phyloP scores from a whole-genome alignment of 2,888 invertebrate species.

The Drosophila melanosoma region DNA sequence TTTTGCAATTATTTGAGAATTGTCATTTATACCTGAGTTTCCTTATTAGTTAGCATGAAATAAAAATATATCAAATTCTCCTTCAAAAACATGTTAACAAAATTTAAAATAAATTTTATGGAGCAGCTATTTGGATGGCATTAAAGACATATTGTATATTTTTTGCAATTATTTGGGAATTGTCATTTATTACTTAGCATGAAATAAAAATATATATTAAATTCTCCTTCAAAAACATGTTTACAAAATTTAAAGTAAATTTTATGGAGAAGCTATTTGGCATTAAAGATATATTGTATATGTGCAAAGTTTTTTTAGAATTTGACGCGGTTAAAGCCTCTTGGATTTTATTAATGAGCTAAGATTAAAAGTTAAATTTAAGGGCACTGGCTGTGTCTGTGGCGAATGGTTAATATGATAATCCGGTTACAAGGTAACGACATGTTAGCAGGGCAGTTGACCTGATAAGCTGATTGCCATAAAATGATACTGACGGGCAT shows the following conservation, averaged over 20 bases:
- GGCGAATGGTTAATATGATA: conserved; percentile 66
- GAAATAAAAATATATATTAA: neutral
- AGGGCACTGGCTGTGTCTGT: conserved; percentile 30
- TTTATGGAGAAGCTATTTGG: neutral
- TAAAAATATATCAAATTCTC: neutral
- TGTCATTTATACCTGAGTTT: no score
- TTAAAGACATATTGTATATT: neutral
- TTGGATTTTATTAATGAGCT: neutral
- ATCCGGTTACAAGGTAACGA: conserved; percentile 14
- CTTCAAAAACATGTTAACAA: no score
- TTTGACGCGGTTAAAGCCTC: neutral
- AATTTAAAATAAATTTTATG: no score
- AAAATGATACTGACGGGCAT: neutral
- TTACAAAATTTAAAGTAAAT: neutral
- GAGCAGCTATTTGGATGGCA: no score
- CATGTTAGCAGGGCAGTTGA: conserved; percentile 11
- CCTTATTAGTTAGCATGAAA: no score
- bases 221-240: no score
- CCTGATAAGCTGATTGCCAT: conserved; percentile 16
- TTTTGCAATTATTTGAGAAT: conserved; percentile 22
- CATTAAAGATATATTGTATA: neutral
- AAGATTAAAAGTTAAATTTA: conserved; percentile 40
- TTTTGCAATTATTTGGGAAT: conserved; percentile 22
- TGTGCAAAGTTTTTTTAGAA: neutral
- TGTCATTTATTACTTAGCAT: neutral